Conservation (phyloP, 2,113 vertebrate genomes). For the Turdus rufiventris region DNA sequence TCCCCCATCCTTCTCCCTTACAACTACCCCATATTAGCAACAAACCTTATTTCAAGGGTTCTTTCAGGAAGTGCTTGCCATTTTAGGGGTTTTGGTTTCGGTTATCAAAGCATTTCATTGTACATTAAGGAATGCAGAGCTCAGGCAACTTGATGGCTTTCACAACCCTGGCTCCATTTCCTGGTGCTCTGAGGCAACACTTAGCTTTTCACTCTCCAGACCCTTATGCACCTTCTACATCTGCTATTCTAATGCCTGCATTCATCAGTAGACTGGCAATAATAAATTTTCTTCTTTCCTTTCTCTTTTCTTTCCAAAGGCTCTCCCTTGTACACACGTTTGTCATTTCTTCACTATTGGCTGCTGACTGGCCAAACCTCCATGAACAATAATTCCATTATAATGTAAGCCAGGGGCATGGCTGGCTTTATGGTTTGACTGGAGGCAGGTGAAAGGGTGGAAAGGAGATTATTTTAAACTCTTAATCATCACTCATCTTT, state of each 20-base stretch:
- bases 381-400: conserved; percentile 16
- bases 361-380: conserved; percentile 19
- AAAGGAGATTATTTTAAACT: conserved; percentile 53
- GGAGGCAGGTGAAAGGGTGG: conserved; percentile 61
- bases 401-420: conserved; percentile 37
- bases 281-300: conserved; percentile 69
- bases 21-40: neutral
- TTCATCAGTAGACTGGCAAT: conserved; percentile 67
- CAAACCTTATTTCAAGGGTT: conserved; percentile 24
- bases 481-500: conserved; percentile 49
- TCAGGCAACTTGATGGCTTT: conserved; percentile 67
- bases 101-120: conserved; percentile 68
- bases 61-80: conserved; percentile 34
- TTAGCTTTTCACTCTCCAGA: conserved; percentile 65
- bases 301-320: conserved; percentile 29
- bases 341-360: conserved; percentile 8
- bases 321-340: conserved; percentile 10
- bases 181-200: conserved; percentile 68
- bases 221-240: conserved; percentile 50
- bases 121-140: conserved; percentile 57
- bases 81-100: neutral
- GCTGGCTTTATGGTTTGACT: conserved; percentile 40
- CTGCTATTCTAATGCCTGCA: conserved; percentile 76
- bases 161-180: conserved; percentile 69
- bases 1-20: neutral